Conservation (phyloP, 2,113 vertebrate genomes). For the Oncorhynchus gorbuscha region DNA sequence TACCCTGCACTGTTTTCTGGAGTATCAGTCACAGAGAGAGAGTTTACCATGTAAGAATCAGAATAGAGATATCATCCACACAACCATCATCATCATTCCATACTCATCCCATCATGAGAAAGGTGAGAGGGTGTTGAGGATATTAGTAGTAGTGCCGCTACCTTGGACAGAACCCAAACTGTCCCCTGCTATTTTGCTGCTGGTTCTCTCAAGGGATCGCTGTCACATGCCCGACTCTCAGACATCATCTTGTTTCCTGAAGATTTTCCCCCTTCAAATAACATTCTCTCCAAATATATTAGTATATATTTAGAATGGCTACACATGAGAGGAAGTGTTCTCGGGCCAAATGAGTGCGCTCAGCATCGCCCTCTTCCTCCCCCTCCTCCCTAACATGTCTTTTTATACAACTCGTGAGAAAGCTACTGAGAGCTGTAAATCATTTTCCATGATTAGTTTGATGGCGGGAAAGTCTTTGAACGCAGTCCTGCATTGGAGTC, state of each 20-base stretch:
- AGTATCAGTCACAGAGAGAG: too few relatives aligned
- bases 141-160: too few relatives aligned
- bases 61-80: too few relatives aligned
- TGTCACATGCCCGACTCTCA: background rate
- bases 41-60: too few relatives aligned
- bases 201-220: background rate
- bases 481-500: conserved; percentile 20
- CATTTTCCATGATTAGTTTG: conserved; percentile 62
- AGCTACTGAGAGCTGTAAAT: conserved; percentile 50
- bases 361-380: background rate
- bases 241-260: background rate
- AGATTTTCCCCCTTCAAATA: background rate
- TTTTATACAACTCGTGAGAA: conserved; percentile 73
- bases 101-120: too few relatives aligned
- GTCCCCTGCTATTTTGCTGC: too few relatives aligned
- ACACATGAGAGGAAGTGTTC: conserved; percentile 76
- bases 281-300: conserved; percentile 20
- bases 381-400: conserved; percentile 51
- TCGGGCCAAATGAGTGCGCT: conserved; percentile 60
- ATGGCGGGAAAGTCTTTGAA: conserved; percentile 55
- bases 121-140: too few relatives aligned
- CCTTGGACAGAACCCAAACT: too few relatives aligned
- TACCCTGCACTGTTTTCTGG: too few relatives aligned
- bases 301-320: conserved; percentile 76
- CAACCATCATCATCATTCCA: too few relatives aligned